phyloP scores from a whole-genome alignment of 2,113 vertebrate genomes.

The Aptenodytes patagonicus region DNA sequence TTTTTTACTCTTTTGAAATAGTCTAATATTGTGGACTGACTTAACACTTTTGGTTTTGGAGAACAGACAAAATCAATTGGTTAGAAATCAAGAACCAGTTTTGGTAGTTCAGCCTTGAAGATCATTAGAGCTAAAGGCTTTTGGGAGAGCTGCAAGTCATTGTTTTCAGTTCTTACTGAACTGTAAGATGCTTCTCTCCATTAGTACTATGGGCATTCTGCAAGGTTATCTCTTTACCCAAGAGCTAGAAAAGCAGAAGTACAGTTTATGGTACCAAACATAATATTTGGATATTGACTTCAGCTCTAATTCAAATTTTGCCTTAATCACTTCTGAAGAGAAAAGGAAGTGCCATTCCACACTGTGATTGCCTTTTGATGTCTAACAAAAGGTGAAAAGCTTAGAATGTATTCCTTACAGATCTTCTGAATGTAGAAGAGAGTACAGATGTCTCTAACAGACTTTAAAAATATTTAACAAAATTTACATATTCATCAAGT shows the following conservation, averaged over 20 bases:
- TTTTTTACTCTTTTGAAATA: conserved; percentile 1
- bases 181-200: neutral
- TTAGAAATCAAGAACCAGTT: neutral
- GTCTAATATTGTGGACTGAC: neutral
- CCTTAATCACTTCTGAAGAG: neutral
- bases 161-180: neutral
- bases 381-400: neutral
- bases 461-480: neutral
- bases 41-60: neutral
- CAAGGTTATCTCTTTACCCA: neutral
- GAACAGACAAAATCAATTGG: neutral
- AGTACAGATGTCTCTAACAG: neutral
- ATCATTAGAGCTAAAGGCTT: neutral
- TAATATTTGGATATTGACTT: neutral
- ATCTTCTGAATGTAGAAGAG: neutral
- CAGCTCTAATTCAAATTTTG: neutral
- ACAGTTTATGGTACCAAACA: neutral
- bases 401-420: neutral
- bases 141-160: neutral
- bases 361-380: neutral
- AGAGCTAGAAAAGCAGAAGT: neutral
- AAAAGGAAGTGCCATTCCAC: neutral
- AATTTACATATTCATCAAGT: neutral
- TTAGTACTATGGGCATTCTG: neutral
- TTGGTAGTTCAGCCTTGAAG: neutral